These are phyloP conservation scores for Mastigias papua DNA, from an alignment of 30 jellyfish, hydroid and myxozoan genomes.

Conservation along the genomic window DNA sequence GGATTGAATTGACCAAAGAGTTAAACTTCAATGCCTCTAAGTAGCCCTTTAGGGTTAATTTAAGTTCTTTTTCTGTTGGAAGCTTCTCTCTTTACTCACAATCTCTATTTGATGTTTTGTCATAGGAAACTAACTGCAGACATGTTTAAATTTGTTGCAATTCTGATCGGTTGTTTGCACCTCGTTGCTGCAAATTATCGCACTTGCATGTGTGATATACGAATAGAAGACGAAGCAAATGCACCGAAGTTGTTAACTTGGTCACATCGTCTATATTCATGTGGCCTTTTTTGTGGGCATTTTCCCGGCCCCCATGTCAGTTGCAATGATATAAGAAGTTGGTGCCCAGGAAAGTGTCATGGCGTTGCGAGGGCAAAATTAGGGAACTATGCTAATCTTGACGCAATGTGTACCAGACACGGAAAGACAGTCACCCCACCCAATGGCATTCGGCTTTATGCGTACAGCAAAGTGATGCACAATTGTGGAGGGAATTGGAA, in stretches of 20 bases:
- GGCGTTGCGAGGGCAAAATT: constrained; percentile 1
- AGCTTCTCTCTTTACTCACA: too few species aligned
- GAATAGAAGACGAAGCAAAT: constrained; percentile 39
- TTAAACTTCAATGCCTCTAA: too few species aligned
- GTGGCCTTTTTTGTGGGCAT: constrained; percentile 27
- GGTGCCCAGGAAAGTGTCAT: constrained; percentile 40
- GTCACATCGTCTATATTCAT: constrained; percentile 2
- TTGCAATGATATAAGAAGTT: constrained; percentile 18
- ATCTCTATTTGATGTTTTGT: too few species aligned
- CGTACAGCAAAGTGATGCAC: constrained; percentile 41
- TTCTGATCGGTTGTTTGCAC: constrained; percentile 15
- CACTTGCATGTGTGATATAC: constrained; percentile 33
- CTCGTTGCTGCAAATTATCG: constrained; percentile 28
- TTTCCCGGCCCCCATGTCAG: constrained; percentile 28
- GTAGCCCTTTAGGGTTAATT: too few species aligned
- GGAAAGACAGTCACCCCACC: constrained; percentile 29
- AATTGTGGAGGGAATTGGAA: constrained; percentile 39
- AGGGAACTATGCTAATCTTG: background rate
- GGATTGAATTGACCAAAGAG: too few species aligned
- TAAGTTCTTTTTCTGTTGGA: too few species aligned
- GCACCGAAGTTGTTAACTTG: constrained; percentile 21
- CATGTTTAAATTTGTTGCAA: background rate
- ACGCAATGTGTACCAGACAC: constrained; percentile 25
- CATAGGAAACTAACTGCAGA: background rate
- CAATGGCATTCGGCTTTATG: constrained; percentile 19